Base-by-base conservation (phyloP, 1,140 invertebrate genomes). In the Littorina saxatilis region DNA sequence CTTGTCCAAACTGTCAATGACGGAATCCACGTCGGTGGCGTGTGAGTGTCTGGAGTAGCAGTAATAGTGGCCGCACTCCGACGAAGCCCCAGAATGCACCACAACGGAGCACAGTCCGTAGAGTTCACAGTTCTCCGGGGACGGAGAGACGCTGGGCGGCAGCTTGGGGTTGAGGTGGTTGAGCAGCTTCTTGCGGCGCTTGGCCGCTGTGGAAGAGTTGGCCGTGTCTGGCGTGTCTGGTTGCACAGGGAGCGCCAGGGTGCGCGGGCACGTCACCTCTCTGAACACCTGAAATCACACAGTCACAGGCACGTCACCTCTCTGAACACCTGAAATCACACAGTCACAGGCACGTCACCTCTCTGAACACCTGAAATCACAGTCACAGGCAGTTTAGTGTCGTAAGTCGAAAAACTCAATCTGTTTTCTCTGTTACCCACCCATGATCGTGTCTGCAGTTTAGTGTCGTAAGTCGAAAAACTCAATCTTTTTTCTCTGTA, bases 11-110 rank as follows among this genome's bases (percentile, higher is more conserved):
- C 83, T 85, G 50, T 82, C 70, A 75, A 85, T 82, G 35, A 84
- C 75, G 1, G 81, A 32, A 29, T 86, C 79, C n/a, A 87, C 77
- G 61, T 87, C 76, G 52, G 82, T 84, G 55, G 84, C 50, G 70
- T 88, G 43, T 47, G 89, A 89, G 81, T 90, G 89, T n/a, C 95
- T 94, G 0, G 96, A 96, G 85, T 96, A 95, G 0, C 96, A 96
- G 87, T 96, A 97, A 89, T 98, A 97, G 90, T 98, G 96, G 0
- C 96, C 96, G 7, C 95, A 95, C 88, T 97, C 96, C 84, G 96
- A 95, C 58, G 95, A 96, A 20, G 94, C 95, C 2, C 97, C 96
- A 0, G 95, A 95, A 90, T 98, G 96, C 0, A 98, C 95, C 0
- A 98, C 96, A 0, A 96, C 96, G 0, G 96, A 96, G 88, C 96